phyloP scores from a whole-genome alignment of 2,797 vertebrate genomes.

The Clarias pachynema region DNA sequence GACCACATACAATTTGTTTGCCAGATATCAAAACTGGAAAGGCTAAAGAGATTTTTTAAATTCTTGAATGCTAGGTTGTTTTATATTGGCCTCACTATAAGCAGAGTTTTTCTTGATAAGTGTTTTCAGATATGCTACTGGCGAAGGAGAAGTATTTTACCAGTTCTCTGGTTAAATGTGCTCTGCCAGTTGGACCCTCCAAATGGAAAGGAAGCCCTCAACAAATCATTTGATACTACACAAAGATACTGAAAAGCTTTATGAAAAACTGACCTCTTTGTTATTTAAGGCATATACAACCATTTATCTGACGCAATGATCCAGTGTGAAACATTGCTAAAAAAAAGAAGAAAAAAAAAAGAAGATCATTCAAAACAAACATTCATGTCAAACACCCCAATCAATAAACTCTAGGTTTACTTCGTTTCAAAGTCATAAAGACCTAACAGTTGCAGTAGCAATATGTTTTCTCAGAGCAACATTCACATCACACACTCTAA shows the following conservation, averaged over 20 bases:
- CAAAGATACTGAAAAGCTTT: conserved; percentile 31
- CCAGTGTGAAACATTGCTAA: conserved; percentile 9
- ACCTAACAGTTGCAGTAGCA: conserved; percentile 24
- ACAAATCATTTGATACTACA: conserved; percentile 41
- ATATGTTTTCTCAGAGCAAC: conserved; percentile 45
- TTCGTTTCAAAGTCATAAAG: conserved; percentile 46
- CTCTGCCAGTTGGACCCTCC: conserved; percentile 26
- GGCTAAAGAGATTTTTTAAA: background rate
- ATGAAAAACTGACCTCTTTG: conserved; percentile 33
- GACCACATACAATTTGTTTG: background rate
- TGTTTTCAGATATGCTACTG: conserved; percentile 14
- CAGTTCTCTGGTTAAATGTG: conserved; percentile 33
- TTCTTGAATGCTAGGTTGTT: conserved; percentile 17
- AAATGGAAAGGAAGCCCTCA: conserved; percentile 25
- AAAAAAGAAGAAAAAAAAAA: background rate
- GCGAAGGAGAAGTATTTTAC: conserved; percentile 4
- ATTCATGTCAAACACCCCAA: conserved; percentile 33
- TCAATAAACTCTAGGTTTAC: conserved; percentile 41
- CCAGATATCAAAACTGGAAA: conserved; percentile 4
- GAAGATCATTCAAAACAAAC: conserved; percentile 19
- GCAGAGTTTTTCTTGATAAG: conserved; percentile 19
- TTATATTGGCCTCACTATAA: conserved; percentile 13
- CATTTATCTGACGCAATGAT: conserved; percentile 27
- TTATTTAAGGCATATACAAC: conserved; percentile 32
- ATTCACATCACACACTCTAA: conserved; percentile 50